Evolutionary conservation across 2,888 invertebrate genomes (phyloP), one percentile per base, ranked within the genome.

Genomic region (Exocentrus adspersus): DNA sequence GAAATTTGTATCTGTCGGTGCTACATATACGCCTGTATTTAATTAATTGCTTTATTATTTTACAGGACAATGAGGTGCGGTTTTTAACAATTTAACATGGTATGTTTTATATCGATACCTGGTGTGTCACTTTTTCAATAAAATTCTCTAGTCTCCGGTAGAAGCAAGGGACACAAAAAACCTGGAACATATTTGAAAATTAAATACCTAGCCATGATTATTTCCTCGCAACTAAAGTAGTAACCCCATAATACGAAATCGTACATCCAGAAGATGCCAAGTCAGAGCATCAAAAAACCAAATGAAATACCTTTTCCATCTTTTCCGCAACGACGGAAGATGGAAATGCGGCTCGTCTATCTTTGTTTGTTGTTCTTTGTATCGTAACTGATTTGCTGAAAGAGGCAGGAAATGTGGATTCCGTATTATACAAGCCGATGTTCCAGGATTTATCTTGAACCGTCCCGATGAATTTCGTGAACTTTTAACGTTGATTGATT

Each of bases 401-500:
- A 57, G n/a, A n/a, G 56, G 43, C 51, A 45, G 61, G 65, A 65
- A 65, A 61, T 61, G 57, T 48, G 61, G 53, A 61, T 61, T 65
- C 56, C n/a, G 12, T 37, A 37, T 37, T 64, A 51, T 64, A 17
- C 19, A 32, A 28, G 28, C 19, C 28, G 52, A 52, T 24, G 24
- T 50, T 28, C 24, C 50, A 7, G 21, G 52, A 52, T 52, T 52
- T 37, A 19, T 19, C 41, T 48, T 16, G 20, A 48, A 48, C 19
- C 28, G 16, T 24, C 48, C 12, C 14, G 48, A 17, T 24, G 24
- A 14, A 46, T 17, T 24, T 46, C 24, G 10, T 16, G 28, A 48
- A 48, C 48, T 48, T 48, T 48, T 48, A 48, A 48, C 48, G 28
- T 48, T 48, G 48, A 48, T 48, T 48, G 48, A 48, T 48, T 48